A percentile compares a stretch with the other conserved stretches of the same genome.
Conservation (phyloP, 2,113 vertebrate species). For the Strigops habroptila region DNA sequence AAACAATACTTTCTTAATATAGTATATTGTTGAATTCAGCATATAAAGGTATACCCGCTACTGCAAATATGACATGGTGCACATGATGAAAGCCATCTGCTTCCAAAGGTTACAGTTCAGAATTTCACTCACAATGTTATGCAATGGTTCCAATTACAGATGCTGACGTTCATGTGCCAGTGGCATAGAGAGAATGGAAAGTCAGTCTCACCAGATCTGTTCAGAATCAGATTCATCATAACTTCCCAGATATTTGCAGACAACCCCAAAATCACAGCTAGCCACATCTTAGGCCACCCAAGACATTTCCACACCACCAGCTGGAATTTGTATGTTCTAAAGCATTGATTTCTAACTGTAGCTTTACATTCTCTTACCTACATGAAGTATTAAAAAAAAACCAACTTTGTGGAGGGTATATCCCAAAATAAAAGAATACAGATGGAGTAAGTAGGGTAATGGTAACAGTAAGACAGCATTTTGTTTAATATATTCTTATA, state of each 20-base stretch:
- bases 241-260: not conserved
- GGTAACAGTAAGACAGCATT: not conserved
- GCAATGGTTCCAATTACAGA: slow-evolving; percentile 42
- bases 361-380: not conserved
- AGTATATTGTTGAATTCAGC: not conserved
- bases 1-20: not conserved
- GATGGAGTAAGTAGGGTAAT: not conserved
- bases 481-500: not conserved
- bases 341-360: not conserved
- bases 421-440: not conserved
- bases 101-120: slow-evolving; percentile 26
- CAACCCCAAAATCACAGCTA: not conserved
- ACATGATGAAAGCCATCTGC: slow-evolving; percentile 50
- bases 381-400: not conserved
- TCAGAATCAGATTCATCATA: slow-evolving; percentile 8
- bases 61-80: not conserved
- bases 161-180: not conserved
- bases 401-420: not conserved
- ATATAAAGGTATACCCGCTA: not conserved
- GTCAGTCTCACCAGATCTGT: not conserved
- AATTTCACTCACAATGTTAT: slow-evolving; percentile 3
- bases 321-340: not conserved
- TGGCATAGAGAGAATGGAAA: not conserved
- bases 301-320: not conserved
- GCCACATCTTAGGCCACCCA: slow-evolving; percentile 13